Evolutionary conservation across 1,140 invertebrate species (phyloP), one percentile per base, ranked within the genome.

Genomic region (Homarus americanus): DNA sequence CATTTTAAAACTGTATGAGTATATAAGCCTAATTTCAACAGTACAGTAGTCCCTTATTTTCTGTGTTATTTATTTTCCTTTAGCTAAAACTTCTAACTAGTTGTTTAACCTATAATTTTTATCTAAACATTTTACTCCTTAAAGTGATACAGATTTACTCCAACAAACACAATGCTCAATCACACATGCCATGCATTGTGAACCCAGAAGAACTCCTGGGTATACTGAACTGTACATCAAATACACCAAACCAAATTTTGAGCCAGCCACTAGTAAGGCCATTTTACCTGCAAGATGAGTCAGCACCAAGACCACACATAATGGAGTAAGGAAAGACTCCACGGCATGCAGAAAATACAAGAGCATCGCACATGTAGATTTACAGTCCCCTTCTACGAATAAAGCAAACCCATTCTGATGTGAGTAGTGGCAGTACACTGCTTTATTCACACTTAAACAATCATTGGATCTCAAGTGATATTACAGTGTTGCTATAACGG

Each of bases 401-500:
- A 76, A 89, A 89, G 87, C 87, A 75, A 41, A 82, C 69, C 69
- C 87, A 82, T 82, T 89, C 79, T 82, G 87, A 89, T 49, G 69
- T 82, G 79, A 82, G 69, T 72, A 38, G 87, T 89, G 79, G 80
- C 66, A 82, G 79, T 82, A 76, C 87, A 82, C 41, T 75, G 69
- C 49, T 89, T 75, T 72, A 75, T 82, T 36, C 28, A 72, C 76
- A 89, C 87, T 82, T 32, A 49, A 82, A 82, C 86, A 89, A 72
- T 66, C 87, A 89, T 32, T 75, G 87, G 78, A 82, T 32, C 87
- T 82, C 38, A 82, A 75, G 87, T 89, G 78, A 73, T 89, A 53
- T 82, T 89, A 89, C 79, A 89, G 32, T 83, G 79, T 69, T 89
- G 79, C 87, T 89, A 82, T 53, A 83, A 82, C 79, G 80, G 87